Evolutionary conservation across 2,113 vertebrate genomes (phyloP).

Genomic region (Oryzias curvinotus): DNA sequence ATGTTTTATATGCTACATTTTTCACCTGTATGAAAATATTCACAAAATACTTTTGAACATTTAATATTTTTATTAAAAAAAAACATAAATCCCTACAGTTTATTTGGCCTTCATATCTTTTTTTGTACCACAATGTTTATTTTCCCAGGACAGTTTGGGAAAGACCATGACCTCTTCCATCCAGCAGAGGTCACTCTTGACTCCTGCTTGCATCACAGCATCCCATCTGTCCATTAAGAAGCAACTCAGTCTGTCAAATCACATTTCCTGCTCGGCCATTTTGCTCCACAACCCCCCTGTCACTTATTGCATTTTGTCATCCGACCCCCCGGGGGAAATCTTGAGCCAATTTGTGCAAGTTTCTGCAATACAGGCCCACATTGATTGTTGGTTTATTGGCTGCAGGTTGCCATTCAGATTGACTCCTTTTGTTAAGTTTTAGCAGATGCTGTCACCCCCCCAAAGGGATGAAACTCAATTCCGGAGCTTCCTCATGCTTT

Average conservation of each 20-base stretch:
- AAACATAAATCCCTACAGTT: no score
- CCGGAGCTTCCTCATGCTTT: constrained; percentile 1
- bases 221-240: constrained; percentile 15
- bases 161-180: background rate
- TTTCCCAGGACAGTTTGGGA: background rate
- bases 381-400: constrained; percentile 66
- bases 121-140: background rate
- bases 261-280: constrained; percentile 58
- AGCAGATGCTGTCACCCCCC: constrained; percentile 33
- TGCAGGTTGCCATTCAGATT: constrained; percentile 57
- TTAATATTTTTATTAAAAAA: no score
- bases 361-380: constrained; percentile 22
- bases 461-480: constrained; percentile 36
- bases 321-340: constrained; percentile 65
- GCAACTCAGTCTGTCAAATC: constrained; percentile 41
- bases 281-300: constrained; percentile 24
- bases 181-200: constrained; percentile 39
- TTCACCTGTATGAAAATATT: no score
- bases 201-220: constrained; percentile 9
- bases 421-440: constrained; percentile 36
- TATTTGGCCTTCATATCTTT: no score
- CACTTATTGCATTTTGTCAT: constrained; percentile 33
- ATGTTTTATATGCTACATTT: no score
- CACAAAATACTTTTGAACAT: no score
- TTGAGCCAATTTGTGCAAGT: constrained; percentile 41